A percentile compares a stretch with the other conserved stretches of the same genome.
Evolutionary conservation across 1,140 invertebrate genomes (phyloP).

Genomic region (Antheraea pernyi): DNA sequence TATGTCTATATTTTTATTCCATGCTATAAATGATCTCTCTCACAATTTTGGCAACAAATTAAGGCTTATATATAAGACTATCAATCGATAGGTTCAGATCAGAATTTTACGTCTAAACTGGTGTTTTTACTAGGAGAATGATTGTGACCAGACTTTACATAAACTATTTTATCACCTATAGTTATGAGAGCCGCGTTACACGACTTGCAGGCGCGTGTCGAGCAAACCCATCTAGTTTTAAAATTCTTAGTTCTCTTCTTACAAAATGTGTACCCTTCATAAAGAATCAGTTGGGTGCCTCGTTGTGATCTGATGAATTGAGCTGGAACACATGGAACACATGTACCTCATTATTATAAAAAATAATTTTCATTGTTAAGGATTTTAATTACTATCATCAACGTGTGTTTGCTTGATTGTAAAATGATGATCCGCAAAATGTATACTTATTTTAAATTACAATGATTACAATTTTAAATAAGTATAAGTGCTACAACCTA

Average conservation of each 20-base stretch:
- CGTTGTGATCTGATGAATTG: conserved; percentile 8
- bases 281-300: not conserved
- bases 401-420: too few species aligned
- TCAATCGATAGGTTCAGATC: too few species aligned
- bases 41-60: too few species aligned
- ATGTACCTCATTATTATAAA: conserved; percentile 2
- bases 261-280: not conserved
- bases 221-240: conserved; percentile 43
- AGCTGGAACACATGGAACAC: not conserved
- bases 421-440: too few species aligned
- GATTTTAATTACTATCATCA: not conserved
- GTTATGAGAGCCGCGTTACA: conserved; percentile 33
- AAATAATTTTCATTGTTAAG: not conserved
- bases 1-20: too few species aligned
- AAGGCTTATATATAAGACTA: too few species aligned
- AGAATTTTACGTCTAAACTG: not conserved
- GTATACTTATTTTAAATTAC: too few species aligned
- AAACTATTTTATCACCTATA: not conserved
- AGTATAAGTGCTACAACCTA: too few species aligned
- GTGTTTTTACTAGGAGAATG: not conserved
- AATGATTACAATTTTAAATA: too few species aligned
- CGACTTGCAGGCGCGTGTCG: conserved; percentile 35
- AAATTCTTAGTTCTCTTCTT: not conserved
- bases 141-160: not conserved
- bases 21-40: too few species aligned